These are phyloP conservation scores for Heterocephalus glaber DNA, from an alignment of 2,113 vertebrate species.

Conservation along the genomic window DNA sequence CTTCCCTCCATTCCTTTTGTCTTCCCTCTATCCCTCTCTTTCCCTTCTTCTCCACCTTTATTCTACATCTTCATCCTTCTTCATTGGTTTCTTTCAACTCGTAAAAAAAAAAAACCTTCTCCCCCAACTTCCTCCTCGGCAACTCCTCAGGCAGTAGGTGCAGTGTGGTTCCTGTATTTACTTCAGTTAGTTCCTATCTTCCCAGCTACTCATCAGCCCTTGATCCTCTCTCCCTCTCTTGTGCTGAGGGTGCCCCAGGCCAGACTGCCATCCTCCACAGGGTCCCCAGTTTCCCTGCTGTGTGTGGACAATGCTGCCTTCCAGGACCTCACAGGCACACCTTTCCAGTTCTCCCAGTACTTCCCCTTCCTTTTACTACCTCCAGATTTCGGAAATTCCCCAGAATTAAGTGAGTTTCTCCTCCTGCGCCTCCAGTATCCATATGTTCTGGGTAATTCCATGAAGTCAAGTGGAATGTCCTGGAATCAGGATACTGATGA, in stretches of 20 bases:
- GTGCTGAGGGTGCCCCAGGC: no score
- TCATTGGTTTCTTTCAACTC: not conserved
- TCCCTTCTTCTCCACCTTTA: not conserved
- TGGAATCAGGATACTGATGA: not conserved
- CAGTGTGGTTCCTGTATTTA: not conserved
- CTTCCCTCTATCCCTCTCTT: fast-evolving
- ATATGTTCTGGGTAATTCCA: not conserved
- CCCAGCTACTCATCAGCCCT: fast-evolving
- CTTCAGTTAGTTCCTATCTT: not conserved
- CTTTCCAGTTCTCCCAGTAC: no score
- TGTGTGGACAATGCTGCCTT: fast-evolving
- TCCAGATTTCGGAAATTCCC: not conserved
- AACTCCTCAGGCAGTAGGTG: not conserved
- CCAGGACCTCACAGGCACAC: fast-evolving
- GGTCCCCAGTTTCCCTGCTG: not conserved
- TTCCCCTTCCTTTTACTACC: no score
- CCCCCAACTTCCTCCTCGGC: fast-evolving
- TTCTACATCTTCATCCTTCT: not conserved
- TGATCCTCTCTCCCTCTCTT: fast-evolving
- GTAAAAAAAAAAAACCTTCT: no score
- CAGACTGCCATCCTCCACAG: fast-evolving
- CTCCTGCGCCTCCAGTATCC: no score
- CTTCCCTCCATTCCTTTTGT: no score
- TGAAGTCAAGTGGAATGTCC: not conserved
- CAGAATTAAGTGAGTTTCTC: not conserved